Percentiles rank a stretch among this genome's conserved stretches.
phyloP scores from a whole-genome alignment of 2,113 vertebrate species.

The Oostethus manadensis region DNA sequence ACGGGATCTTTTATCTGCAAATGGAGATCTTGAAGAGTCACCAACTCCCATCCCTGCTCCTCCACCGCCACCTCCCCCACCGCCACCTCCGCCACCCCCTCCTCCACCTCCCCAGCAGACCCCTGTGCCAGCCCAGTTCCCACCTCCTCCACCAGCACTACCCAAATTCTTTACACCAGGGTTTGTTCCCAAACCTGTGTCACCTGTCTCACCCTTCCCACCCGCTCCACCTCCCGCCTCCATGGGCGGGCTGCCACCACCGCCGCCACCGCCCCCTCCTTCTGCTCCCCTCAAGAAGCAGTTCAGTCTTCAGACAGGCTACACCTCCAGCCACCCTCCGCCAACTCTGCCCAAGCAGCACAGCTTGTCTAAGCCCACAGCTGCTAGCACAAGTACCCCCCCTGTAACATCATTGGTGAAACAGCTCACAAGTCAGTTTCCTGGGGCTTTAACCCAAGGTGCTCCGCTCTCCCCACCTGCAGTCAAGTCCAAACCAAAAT shows the following conservation, averaged over 20 bases:
- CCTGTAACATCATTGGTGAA: slow-evolving; percentile 80
- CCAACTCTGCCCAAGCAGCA: slow-evolving; percentile 86
- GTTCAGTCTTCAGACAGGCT: slow-evolving; percentile 64
- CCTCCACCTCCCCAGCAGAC: slow-evolving; percentile 50
- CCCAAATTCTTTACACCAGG: slow-evolving; percentile 73
- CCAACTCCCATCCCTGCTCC: slow-evolving; percentile 54
- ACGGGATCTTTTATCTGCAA: slow-evolving; percentile 50
- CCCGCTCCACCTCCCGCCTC: slow-evolving; percentile 47
- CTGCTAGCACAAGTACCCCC: slow-evolving; percentile 23
- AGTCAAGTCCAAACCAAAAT: slow-evolving; percentile 91
- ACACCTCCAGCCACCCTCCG: slow-evolving; percentile 67
- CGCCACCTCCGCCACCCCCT: slow-evolving; percentile 55
- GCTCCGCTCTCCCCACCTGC: slow-evolving; percentile 83
- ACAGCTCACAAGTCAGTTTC: slow-evolving; percentile 87
- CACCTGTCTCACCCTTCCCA: slow-evolving; percentile 60
- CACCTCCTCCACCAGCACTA: slow-evolving; percentile 68
- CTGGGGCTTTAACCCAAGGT: slow-evolving; percentile 61
- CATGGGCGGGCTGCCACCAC: slow-evolving; percentile 42
- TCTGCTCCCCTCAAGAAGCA: slow-evolving; percentile 78
- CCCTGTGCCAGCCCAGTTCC: slow-evolving; percentile 57
- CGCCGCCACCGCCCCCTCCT: slow-evolving; percentile 61
- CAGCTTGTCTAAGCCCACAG: slow-evolving; percentile 73
- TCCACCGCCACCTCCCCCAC: slow-evolving; percentile 54
- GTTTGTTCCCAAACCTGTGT: slow-evolving; percentile 69
- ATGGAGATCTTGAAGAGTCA: slow-evolving; percentile 50